Evolutionary conservation across 2,797 vertebrate genomes (phyloP).

Genomic region (Uromys caudimaculatus): DNA sequence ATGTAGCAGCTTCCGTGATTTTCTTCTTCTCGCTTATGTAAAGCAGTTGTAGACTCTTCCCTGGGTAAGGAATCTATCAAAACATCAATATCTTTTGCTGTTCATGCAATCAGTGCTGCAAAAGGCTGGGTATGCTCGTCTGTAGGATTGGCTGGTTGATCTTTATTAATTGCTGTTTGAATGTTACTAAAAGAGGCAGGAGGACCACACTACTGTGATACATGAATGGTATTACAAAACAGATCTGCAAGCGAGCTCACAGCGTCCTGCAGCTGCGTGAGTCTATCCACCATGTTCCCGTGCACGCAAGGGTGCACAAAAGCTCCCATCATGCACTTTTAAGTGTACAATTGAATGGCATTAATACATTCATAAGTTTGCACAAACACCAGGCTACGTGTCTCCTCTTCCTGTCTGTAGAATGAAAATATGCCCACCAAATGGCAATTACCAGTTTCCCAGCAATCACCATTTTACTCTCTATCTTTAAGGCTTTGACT

Average conservation of each 20-base stretch:
- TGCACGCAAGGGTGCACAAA: too few species aligned
- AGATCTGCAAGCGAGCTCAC: constrained; percentile 99
- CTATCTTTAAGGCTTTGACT: background rate
- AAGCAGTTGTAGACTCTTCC: constrained; percentile 97
- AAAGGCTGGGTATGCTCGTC: constrained; percentile 99
- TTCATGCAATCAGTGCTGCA: constrained; percentile 96
- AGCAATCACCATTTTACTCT: background rate
- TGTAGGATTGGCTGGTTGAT: constrained; percentile 96
- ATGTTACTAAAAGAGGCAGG: constrained; percentile 97
- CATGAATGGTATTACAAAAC: constrained; percentile 98
- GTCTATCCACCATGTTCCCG: too few species aligned
- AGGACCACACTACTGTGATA: constrained; percentile 96
- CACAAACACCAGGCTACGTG: background rate
- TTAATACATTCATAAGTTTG: background rate
- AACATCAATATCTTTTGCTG: constrained; percentile 98
- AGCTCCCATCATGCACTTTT: too few species aligned
- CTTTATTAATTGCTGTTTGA: constrained; percentile 96
- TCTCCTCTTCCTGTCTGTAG: background rate
- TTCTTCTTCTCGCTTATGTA: constrained; percentile 96
- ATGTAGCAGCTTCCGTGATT: constrained; percentile 96
- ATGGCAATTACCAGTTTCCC: background rate
- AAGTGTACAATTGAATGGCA: background rate
- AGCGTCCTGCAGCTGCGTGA: too few species aligned
- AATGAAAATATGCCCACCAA: background rate
- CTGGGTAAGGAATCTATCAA: constrained; percentile 98